Percentiles rank a stretch among this genome's conserved stretches.
Conservation (phyloP, 2,113 vertebrate genomes). For the Orthonyx spaldingii region DNA sequence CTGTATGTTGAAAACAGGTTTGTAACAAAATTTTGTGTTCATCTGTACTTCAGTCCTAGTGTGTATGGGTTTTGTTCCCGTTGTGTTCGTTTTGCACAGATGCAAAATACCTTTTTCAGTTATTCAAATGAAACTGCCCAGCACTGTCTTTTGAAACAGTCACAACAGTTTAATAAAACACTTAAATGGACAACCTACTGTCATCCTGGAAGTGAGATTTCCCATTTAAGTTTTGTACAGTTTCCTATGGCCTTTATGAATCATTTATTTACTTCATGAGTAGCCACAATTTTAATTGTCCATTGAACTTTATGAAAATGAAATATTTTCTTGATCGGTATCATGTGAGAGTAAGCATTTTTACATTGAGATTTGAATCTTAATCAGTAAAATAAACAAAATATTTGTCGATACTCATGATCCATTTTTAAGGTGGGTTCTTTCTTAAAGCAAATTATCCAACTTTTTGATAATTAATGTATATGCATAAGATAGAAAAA, state of each 20-base stretch:
- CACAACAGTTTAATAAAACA: constrained; percentile 53
- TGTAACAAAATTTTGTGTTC: constrained; percentile 65
- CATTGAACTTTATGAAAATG: constrained; percentile 54
- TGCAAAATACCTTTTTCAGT: constrained; percentile 38
- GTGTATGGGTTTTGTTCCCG: constrained; percentile 36
- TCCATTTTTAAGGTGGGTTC: constrained; percentile 68
- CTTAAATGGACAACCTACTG: constrained; percentile 35
- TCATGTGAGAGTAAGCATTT: constrained; percentile 65
- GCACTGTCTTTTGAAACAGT: constrained; percentile 62
- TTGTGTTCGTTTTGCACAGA: constrained; percentile 53
- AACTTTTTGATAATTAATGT: constrained; percentile 71
- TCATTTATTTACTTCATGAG: constrained; percentile 62
- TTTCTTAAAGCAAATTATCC: constrained; percentile 70
- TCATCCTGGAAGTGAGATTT: constrained; percentile 61
- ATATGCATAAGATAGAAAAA: constrained; percentile 53
- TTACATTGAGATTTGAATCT: constrained; percentile 68
- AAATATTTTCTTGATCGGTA: constrained; percentile 62
- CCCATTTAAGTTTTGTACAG: constrained; percentile 67
- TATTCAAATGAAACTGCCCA: constrained; percentile 49
- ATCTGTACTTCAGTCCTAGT: constrained; percentile 37
- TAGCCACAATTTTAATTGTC: constrained; percentile 43
- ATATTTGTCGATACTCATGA: constrained; percentile 64
- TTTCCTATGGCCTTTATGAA: constrained; percentile 65
- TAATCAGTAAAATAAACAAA: constrained; percentile 60
- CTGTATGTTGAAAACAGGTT: constrained; percentile 61